Conservation (phyloP, 2,888 invertebrate species). For the Drosophila pseudotakahashii region DNA sequence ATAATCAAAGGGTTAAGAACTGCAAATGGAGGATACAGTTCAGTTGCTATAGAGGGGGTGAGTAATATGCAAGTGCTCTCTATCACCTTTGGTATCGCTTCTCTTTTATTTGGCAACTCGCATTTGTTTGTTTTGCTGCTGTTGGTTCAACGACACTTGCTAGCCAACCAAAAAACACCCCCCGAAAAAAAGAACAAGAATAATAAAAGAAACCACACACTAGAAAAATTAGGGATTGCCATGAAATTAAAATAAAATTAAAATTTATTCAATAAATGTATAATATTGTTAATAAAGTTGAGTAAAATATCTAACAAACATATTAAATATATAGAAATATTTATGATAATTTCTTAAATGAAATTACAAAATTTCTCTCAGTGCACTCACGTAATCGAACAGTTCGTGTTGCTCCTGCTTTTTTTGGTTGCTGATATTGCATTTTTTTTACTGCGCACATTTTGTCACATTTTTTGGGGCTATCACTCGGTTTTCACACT, state of each 20-base stretch:
- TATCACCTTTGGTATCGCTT: background rate
- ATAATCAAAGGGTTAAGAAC: constrained; percentile 1
- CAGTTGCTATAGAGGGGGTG: background rate
- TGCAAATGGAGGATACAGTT: background rate
- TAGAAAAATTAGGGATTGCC: background rate
- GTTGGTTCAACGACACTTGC: constrained; percentile 38
- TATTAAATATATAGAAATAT: background rate
- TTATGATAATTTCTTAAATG: background rate
- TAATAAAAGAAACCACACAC: constrained; percentile 1
- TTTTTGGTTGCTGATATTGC: constrained; percentile 30
- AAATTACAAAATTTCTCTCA: background rate
- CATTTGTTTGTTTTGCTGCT: constrained; percentile 23
- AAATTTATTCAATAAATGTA: too few relatives aligned
- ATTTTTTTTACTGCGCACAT: constrained; percentile 33
- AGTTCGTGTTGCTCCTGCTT: constrained; percentile 11
- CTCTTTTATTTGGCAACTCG: constrained; percentile 8
- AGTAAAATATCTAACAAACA: too few relatives aligned
- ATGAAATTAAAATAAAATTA: too few relatives aligned
- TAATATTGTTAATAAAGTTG: too few relatives aligned
- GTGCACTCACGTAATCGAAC: constrained; percentile 30
- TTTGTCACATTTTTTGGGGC: constrained; percentile 26
- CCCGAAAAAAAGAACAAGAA: constrained; percentile 11
- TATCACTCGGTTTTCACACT: constrained; percentile 4
- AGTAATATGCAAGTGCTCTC: constrained; percentile 18
- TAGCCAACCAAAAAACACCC: constrained; percentile 7